Base-by-base conservation (phyloP, 2,797 vertebrate species). In the Valencia hispanica region DNA sequence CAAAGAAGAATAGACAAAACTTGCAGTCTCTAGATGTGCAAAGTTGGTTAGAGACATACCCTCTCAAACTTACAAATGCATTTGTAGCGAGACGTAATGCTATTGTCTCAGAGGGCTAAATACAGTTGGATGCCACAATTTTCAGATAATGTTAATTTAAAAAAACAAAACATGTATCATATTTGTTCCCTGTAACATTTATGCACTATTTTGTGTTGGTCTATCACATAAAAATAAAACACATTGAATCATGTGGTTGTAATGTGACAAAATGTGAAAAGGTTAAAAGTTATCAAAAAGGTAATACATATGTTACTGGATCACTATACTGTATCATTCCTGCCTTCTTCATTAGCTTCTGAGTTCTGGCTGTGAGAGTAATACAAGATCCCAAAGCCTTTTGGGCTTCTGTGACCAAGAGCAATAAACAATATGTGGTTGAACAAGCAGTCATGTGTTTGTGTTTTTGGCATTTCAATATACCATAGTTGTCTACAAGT, bases 351-450 rank as follows among this genome's bases (percentile, higher is more conserved):
- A 36, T 36, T 25, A 36, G 59, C 9, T 36, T 65, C 10, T 65
- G 34, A 34, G 36, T 65, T 65, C 63, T 86, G 78, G 72, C 79
- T 80, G 78, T 77, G 68, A 84, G 84, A 82, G 63, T 80, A 85
- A 85, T 89, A 88, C 89, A 86, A 82, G 65, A 81, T 83, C 87
- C 82, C 85, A 78, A 74, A 88, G 88, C 84, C 79, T 88, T 85
- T 83, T 88, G 79, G 89, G 87, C 88, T 92, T 79, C 86, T 90
- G 88, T 93, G 92, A 89, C 79, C 85, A 79, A 91, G 81, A 87
- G 87, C 91, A 93, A 93, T 94, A 89, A 95, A 93, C 93, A 94
- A 12, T 93, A 91, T 92, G 93, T 89, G 88, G 81, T 91, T 89
- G 93, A 92, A 93, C 90, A 94, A 88, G 92, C 84, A 79, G 90